phyloP scores from a whole-genome alignment of 2,113 vertebrate species.

The Crotalus helleri region DNA sequence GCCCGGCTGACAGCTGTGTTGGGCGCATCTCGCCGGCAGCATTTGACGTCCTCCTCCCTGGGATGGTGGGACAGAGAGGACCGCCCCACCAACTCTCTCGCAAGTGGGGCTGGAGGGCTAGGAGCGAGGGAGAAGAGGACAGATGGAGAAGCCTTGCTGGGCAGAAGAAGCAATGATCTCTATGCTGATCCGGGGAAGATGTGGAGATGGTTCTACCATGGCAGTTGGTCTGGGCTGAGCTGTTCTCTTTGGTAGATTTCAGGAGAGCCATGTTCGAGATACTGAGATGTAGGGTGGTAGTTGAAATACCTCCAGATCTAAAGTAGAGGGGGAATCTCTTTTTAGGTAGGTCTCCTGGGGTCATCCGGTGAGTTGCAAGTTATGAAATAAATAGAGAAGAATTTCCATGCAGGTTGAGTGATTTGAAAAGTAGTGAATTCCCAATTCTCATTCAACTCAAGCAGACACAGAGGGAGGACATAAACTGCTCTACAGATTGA shows the following conservation, averaged over 20 bases:
- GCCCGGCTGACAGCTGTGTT: constrained; percentile 54
- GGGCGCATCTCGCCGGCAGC: neutral
- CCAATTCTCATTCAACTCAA: neutral
- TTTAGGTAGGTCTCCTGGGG: neutral
- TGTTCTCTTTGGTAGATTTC: neutral
- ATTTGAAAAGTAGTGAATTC: neutral
- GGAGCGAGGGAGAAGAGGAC: neutral
- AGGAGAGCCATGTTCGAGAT: neutral
- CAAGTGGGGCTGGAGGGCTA: rapidly evolving
- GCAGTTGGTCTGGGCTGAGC: neutral
- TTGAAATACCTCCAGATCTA: rapidly evolving
- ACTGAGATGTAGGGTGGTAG: neutral
- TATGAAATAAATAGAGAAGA: neutral
- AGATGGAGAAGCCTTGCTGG: neutral
- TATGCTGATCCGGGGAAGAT: neutral
- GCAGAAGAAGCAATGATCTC: neutral
- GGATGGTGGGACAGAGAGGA: neutral
- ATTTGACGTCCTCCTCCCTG: rapidly evolving
- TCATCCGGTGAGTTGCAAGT: neutral
- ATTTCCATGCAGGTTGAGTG: neutral
- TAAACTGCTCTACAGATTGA: neutral
- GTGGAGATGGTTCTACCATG: neutral
- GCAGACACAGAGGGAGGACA: neutral
- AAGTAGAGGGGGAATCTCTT: neutral
- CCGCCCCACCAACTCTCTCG: neutral